Evolutionary conservation across 1,140 invertebrate genomes (phyloP), one percentile per base, ranked within the genome.

Genomic region (Camponotus pennsylvanicus): DNA sequence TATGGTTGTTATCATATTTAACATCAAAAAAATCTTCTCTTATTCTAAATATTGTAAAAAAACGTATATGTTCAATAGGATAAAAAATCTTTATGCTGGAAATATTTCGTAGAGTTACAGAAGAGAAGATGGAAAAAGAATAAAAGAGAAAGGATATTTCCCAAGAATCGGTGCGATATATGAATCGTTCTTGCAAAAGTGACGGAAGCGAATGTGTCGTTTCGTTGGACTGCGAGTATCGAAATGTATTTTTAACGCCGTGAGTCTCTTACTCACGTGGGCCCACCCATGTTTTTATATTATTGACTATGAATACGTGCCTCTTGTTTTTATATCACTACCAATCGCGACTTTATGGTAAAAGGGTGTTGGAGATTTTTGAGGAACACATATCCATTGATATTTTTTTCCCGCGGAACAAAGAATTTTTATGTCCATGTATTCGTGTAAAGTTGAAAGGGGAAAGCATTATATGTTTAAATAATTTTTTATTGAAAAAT

Each of bases 161-260:
- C 6, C 11, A 27, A 2, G 1, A n/a, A 45, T 42, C 5, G 27
- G n/a, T 8, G 15, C 8, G 3, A 37, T 1, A 40, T 6, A 37
- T 37, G 15, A 52, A 55, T 71, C 27, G 18, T 73, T 73, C 2
- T 37, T 13, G 70, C 49, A 3, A 52, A 52, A 73, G 18, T 57
- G 37, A 73, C 27, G 18, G 32, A 73, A 73, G 32, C 2, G n/a
- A 13, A 40, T 69, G 34, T 11, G 18, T 57, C 18, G 15, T 40
- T 32, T n/a, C 15, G 69, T 57, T 32, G 18, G 6, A 37, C 57
- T 7, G 32, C n/a, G 15, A 49, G 15, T 3, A 18, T 11, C 1
- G 2, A 73, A 57, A 34, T 57, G 32, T 73, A 73, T 71, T 52
- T 71, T 71, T 71, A 73, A 37, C 70, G 57, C 13, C 5, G 15